Evolutionary conservation across 1,140 invertebrate genomes (phyloP).

Genomic region (Cydia pomonella): DNA sequence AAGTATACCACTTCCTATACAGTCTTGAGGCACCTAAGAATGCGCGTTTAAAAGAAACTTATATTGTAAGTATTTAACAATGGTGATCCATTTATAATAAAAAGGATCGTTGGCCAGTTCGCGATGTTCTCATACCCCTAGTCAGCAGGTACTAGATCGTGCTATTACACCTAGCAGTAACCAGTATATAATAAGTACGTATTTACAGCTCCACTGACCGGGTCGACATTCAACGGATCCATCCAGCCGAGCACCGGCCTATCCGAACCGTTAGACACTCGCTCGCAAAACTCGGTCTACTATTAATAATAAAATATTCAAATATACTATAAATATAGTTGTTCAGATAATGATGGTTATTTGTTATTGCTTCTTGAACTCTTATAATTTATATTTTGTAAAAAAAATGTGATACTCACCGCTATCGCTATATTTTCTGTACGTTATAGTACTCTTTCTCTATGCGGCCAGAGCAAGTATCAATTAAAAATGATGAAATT

Average conservation of each 20-base stretch:
- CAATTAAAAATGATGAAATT: background rate
- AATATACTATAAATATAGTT: no score
- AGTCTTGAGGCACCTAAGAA: conserved; percentile 31
- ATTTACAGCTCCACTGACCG: conserved; percentile 5
- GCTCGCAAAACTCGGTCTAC: background rate
- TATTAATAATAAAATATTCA: background rate
- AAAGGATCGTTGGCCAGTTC: conserved; percentile 16
- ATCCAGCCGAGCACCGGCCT: background rate
- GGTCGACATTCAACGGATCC: background rate
- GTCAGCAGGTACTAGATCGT: conserved; percentile 31
- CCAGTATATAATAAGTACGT: conserved; percentile 32
- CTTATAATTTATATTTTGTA: background rate
- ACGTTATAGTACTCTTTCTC: background rate
- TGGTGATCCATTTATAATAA: conserved; percentile 15
- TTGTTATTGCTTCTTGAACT: no score
- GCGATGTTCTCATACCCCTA: conserved; percentile 19
- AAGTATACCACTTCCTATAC: conserved; percentile 32
- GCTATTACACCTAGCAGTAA: conserved; percentile 30
- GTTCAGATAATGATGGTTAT: no score
- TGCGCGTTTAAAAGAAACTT: conserved; percentile 30
- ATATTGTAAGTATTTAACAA: conserved; percentile 20
- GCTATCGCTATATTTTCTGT: no score
- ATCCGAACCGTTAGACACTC: background rate
- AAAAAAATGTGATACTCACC: no score
- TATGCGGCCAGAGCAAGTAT: background rate